A percentile compares a stretch with the other conserved stretches of the same genome.
Conservation (phyloP, 2,888 invertebrate species). For the Phytoseiulus persimilis region DNA sequence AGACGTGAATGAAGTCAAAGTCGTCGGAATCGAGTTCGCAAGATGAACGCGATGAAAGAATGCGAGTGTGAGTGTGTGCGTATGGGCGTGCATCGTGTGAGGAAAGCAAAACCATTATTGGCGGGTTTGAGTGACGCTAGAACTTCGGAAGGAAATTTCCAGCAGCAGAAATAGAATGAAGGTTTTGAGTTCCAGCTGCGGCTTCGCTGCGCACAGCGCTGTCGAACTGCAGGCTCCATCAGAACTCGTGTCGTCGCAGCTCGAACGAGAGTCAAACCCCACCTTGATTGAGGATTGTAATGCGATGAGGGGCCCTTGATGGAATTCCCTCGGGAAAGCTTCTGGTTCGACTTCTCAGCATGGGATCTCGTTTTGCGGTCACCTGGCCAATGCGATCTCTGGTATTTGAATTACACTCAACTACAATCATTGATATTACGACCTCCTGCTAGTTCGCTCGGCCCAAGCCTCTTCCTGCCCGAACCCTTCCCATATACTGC, state of each 20-base stretch:
- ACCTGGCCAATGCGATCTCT: not conserved
- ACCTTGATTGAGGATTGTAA: not conserved
- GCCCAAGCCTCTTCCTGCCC: not conserved
- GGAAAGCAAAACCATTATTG: not conserved
- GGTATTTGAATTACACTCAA: not conserved
- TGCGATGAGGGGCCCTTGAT: not conserved
- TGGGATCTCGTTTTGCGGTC: not conserved
- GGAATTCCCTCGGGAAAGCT: not conserved
- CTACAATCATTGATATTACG: not conserved
- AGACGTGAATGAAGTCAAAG: not conserved
- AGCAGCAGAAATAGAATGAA: not conserved
- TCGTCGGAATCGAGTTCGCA: not conserved
- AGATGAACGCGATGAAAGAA: not conserved
- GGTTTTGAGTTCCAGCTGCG: not conserved
- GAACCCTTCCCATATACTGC: not conserved
- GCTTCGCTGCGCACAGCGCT: not conserved
- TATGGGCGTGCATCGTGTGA: not conserved
- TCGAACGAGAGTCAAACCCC: not conserved
- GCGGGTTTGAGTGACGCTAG: not conserved
- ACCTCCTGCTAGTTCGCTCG: not conserved
- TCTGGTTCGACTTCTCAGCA: not conserved
- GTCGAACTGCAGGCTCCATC: not conserved
- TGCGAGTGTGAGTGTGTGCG: not conserved
- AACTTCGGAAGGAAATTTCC: not conserved
- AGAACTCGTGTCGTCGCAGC: not conserved